Conservation (phyloP, 2,888 invertebrate species). For the Argynnis bischoffii region DNA sequence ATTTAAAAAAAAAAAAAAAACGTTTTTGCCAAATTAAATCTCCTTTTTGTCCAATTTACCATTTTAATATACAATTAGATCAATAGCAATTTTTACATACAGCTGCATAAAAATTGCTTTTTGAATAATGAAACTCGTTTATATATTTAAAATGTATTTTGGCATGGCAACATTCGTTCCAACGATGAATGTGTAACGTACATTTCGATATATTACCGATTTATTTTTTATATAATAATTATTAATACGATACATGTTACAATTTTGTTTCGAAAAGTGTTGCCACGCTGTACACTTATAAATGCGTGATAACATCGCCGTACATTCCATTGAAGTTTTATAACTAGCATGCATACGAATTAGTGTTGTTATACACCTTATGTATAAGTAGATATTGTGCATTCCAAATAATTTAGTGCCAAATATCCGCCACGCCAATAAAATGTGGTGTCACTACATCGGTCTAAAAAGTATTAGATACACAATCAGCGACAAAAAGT, state of each 20-base stretch:
- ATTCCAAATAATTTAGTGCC: constrained; percentile 80
- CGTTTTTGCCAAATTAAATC: constrained; percentile 53
- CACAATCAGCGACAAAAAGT: too few species aligned
- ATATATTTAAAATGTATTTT: constrained; percentile 20
- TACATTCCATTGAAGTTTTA: not conserved
- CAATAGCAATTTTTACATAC: constrained; percentile 30
- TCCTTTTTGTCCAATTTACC: constrained; percentile 54
- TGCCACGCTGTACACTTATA: constrained; percentile 30
- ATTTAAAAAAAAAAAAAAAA: constrained; percentile 57
- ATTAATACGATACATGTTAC: not conserved
- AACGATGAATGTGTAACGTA: constrained; percentile 36
- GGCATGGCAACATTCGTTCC: constrained; percentile 30
- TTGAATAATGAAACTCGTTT: constrained; percentile 7
- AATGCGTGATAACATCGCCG: too few species aligned
- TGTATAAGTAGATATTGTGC: constrained; percentile 67
- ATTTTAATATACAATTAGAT: constrained; percentile 41
- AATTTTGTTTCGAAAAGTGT: constrained; percentile 23
- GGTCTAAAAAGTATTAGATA: too few species aligned
- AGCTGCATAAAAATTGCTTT: constrained; percentile 10
- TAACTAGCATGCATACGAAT: constrained; percentile 37
- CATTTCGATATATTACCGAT: constrained; percentile 3
- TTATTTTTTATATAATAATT: constrained; percentile 14
- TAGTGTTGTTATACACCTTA: constrained; percentile 56
- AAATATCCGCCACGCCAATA: constrained; percentile 62
- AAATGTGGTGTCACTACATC: constrained; percentile 48